These are phyloP conservation scores for Herminia tarsipennalis DNA, from an alignment of 2,888 invertebrate species.

Conservation along the genomic window DNA sequence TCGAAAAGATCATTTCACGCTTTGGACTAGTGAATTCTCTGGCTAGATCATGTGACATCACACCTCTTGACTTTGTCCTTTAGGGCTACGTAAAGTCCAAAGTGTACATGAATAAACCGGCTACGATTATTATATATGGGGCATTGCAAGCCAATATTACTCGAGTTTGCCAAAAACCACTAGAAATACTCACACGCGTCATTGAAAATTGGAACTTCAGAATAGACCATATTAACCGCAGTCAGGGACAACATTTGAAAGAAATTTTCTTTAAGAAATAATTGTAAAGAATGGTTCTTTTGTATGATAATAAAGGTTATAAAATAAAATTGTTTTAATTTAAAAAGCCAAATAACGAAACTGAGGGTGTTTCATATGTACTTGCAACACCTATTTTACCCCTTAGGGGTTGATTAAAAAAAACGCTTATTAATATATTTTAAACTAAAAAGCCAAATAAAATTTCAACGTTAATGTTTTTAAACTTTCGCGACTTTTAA, in stretches of 20 bases:
- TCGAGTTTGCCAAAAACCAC: neutral
- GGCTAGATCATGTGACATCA: too few relatives aligned
- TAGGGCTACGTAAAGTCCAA: conserved; percentile 2
- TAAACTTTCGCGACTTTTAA: too few relatives aligned
- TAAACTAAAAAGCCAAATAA: too few relatives aligned
- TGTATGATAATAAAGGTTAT: neutral
- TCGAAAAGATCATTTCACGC: conserved; percentile 25
- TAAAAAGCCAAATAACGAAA: too few relatives aligned
- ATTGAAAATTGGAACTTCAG: neutral
- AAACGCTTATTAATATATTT: too few relatives aligned
- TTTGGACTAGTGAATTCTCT: conserved; percentile 7
- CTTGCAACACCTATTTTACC: too few relatives aligned
- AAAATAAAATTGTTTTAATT: neutral
- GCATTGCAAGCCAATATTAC: neutral
- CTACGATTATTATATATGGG: too few relatives aligned
- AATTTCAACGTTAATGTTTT: too few relatives aligned
- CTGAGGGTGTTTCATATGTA: too few relatives aligned
- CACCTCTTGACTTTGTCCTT: conserved; percentile 6
- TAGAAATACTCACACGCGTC: neutral
- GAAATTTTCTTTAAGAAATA: neutral
- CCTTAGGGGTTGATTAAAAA: too few relatives aligned
- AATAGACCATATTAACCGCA: neutral
- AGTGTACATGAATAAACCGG: conserved; percentile 3
- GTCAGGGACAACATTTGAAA: neutral
- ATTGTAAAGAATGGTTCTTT: neutral